Conservation (phyloP, 2,113 vertebrate species). For the Eubucco bourcierii region DNA sequence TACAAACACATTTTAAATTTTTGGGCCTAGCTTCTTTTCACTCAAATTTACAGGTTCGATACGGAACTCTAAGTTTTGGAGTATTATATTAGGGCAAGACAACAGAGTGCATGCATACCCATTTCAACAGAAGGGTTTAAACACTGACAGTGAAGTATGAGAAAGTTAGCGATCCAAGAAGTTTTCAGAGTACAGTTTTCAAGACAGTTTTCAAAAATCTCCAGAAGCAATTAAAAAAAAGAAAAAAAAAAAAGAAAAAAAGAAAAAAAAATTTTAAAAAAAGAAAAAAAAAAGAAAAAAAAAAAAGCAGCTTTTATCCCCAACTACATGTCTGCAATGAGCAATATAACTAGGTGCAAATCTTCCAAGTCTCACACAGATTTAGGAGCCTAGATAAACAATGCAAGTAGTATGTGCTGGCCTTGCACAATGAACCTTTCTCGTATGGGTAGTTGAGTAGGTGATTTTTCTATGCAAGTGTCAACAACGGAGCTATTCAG, state of each 20-base stretch:
- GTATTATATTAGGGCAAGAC: not conserved
- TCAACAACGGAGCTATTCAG: conserved; percentile 53
- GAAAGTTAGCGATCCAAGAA: not conserved
- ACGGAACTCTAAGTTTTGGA: not conserved
- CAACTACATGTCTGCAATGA: not conserved
- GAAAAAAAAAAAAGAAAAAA: no score
- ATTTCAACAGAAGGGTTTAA: fast-evolving
- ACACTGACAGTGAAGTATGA: not conserved
- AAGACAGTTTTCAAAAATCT: not conserved
- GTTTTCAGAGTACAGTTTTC: not conserved
- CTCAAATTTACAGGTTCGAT: not conserved
- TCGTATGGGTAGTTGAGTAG: not conserved
- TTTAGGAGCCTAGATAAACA: not conserved
- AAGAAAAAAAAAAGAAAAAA: no score
- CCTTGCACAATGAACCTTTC: not conserved
- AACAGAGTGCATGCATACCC: fast-evolving
- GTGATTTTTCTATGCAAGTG: not conserved
- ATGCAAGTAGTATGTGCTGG: fast-evolving
- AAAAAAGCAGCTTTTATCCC: not conserved
- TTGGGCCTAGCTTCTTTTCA: not conserved
- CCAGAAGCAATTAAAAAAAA: not conserved
- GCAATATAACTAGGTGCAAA: not conserved
- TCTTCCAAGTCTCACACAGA: not conserved
- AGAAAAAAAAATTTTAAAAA: no score
- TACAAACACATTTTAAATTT: not conserved